Percentiles rank a stretch among this genome's conserved stretches.
Evolutionary conservation across 2,888 invertebrate species (phyloP).

Genomic region (Helicoverpa assulta): DNA sequence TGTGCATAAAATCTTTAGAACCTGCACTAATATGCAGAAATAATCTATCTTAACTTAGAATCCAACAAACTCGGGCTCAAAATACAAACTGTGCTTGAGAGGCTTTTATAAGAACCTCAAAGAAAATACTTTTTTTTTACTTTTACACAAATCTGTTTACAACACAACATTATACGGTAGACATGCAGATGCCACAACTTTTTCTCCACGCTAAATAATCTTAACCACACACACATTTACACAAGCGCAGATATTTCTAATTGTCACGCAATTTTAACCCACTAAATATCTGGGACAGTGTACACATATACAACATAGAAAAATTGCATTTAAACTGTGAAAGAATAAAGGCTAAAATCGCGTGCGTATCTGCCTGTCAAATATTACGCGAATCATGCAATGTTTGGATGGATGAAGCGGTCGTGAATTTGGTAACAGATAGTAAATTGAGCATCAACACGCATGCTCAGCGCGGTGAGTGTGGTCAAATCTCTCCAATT

Average conservation of each 20-base stretch:
- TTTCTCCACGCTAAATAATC: constrained; percentile 24
- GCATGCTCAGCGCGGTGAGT: too few species aligned
- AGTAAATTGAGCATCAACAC: background rate
- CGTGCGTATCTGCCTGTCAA: constrained; percentile 48
- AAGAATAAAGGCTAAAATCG: constrained; percentile 39
- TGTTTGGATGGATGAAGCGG: constrained; percentile 49
- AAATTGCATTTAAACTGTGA: constrained; percentile 8
- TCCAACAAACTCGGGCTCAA: too few species aligned
- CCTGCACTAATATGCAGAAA: too few species aligned
- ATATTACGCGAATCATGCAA: constrained; percentile 61
- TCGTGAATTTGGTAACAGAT: constrained; percentile 54
- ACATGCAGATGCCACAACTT: constrained; percentile 7
- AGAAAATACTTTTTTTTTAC: background rate
- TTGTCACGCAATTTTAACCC: constrained; percentile 58
- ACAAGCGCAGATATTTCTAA: constrained; percentile 50
- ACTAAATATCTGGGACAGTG: constrained; percentile 59
- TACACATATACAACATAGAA: constrained; percentile 40
- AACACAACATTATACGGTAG: background rate
- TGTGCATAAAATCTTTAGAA: too few species aligned
- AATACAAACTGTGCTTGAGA: too few species aligned
- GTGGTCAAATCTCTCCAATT: too few species aligned
- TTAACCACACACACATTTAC: constrained; percentile 24
- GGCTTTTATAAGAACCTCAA: too few species aligned
- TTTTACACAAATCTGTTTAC: background rate
- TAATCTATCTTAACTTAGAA: too few species aligned